These are phyloP conservation scores for Paelopatides confundens DNA, from an alignment of 53 echinoderm and acorn worm species.

Conservation along the genomic window DNA sequence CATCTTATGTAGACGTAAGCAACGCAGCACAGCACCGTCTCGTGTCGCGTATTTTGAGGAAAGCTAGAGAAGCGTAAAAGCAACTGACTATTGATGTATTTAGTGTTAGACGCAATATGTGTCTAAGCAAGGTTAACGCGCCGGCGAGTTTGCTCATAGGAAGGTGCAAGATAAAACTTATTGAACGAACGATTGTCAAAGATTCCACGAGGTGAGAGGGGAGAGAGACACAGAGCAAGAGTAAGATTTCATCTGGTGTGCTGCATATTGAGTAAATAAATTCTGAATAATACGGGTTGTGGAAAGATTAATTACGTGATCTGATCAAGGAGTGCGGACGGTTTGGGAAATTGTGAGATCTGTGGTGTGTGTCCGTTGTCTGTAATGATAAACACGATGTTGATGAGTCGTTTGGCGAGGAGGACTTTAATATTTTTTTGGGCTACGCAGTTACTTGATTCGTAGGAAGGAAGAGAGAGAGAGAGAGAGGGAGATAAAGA, in stretches of 20 bases:
- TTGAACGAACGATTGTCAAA: background rate
- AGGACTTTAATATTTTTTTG: conserved; percentile 5
- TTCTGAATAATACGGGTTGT: conserved; percentile 41
- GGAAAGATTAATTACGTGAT: conserved; percentile 35
- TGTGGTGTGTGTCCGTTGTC: conserved; percentile 30
- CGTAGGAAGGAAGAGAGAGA: background rate
- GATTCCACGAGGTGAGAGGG: background rate
- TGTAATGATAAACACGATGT: conserved; percentile 31
- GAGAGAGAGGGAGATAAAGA: background rate
- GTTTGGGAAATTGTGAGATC: conserved; percentile 9
- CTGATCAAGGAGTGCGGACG: background rate
- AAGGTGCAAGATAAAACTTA: background rate
- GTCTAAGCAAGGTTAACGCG: conserved; percentile 35
- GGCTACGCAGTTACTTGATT: background rate
- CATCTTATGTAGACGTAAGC: background rate
- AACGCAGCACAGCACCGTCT: background rate
- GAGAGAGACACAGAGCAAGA: background rate
- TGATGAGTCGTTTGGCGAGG: conserved; percentile 1
- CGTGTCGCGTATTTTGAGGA: conserved; percentile 30
- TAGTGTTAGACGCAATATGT: conserved; percentile 35
- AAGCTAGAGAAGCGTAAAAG: conserved; percentile 19
- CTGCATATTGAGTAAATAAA: conserved; percentile 8
- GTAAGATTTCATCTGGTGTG: conserved; percentile 1
- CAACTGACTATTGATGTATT: conserved; percentile 8
- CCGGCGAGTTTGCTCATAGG: conserved; percentile 1